Evolutionary conservation across 2,888 invertebrate genomes (phyloP), one percentile per base, ranked within the genome.

Genomic region (Saturnia japonica): DNA sequence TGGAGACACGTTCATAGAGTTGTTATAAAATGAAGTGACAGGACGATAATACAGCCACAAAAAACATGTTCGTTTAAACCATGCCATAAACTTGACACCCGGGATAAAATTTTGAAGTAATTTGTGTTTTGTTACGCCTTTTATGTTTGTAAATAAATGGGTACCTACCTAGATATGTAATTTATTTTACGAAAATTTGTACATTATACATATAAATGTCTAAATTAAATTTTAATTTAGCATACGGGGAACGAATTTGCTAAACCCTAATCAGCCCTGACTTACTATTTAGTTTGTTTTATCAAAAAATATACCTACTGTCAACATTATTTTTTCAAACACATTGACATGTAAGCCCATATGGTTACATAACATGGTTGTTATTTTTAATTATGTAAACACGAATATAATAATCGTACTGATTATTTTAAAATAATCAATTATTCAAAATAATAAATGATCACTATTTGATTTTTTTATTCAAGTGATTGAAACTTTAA

Each of bases 401-500:
- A 57, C 11, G 51, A 22, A 72, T 74, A 75, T 77, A 75, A 78
- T 80, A 76, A 79, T 77, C 77, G 76, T 19, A 70, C 75, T 78
- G 78, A 81, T 81, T 80, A 81, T 79, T 77, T 78, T 71, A 47
- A 47, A 3, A 19, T 47, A 3, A 71, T 68, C 71, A 71, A 69
- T 71, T 71, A 71, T 71, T 69, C 71, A 71, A 71, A 71, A 64
- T 68, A 71, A 71, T 71, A 71, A 71, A 71, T 64, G 71, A 71
- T 71, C 66, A 71, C 71, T 69, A 60, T 28, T 40, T 28, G 69
- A 66, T 73, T 68, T 62, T 67, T 67, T 71, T 73, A 71, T 72
- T 74, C 78, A 77, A 72, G 72, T 83, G 80, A 86, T 88, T 86
- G 86, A 85, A 85, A 83, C 80, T 79, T 87, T 82, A 84, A 87